Evolutionary conservation across 64 coral and sea anemone genomes (phyloP).

Genomic region (Exaiptasia diaphana): DNA sequence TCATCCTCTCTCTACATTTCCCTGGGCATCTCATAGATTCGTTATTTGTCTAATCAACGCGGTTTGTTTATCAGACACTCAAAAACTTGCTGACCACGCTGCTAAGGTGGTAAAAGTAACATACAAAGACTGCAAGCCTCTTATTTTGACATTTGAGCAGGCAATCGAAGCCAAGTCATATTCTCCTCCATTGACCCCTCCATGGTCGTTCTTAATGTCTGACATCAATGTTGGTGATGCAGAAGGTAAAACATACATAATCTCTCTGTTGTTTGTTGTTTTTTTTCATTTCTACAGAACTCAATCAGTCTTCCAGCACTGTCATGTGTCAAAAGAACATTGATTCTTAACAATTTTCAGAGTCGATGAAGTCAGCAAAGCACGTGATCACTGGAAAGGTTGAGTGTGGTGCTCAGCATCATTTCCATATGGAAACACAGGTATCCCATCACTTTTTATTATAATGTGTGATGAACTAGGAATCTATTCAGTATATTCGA

Average conservation of each 20-base stretch:
- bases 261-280: background rate
- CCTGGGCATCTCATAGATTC: too few species aligned
- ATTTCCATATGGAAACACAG: slow-evolving; percentile 28
- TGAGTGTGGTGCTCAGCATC: slow-evolving; percentile 1
- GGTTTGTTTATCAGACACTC: too few species aligned
- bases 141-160: slow-evolving; percentile 52
- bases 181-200: slow-evolving; percentile 17
- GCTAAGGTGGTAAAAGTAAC: slow-evolving; percentile 63
- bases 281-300: too few species aligned
- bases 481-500: too few species aligned
- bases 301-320: too few species aligned
- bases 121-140: slow-evolving; percentile 74
- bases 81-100: slow-evolving; percentile 67
- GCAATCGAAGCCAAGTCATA: slow-evolving; percentile 74
- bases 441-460: too few species aligned
- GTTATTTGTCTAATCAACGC: too few species aligned
- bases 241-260: slow-evolving; percentile 30
- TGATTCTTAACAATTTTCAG: too few species aligned
- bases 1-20: too few species aligned
- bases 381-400: slow-evolving; percentile 14
- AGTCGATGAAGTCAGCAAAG: background rate
- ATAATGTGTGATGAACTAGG: too few species aligned
- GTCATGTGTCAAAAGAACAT: too few species aligned
- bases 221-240: slow-evolving; percentile 60
- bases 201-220: background rate